A percentile compares a stretch with the other conserved stretches of the same genome.
phyloP scores from a whole-genome alignment of 1,140 invertebrate genomes.

The Drosophila nebulosa region DNA sequence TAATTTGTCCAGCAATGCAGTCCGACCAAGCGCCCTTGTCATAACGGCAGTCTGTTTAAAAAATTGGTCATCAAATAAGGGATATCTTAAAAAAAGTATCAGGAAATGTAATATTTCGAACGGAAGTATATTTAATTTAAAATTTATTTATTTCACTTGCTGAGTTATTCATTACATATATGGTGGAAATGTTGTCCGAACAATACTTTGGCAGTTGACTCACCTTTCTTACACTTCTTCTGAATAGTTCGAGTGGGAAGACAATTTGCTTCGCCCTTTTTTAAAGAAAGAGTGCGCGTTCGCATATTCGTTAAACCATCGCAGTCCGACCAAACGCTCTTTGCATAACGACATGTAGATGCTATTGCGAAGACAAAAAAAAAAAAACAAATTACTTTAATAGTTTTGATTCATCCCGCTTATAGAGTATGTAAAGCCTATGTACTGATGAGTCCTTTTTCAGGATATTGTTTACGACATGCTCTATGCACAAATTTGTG shows the following conservation, averaged over 20 bases:
- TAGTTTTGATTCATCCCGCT: neutral
- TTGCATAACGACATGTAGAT: conserved; percentile 88
- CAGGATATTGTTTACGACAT: too few relatives aligned
- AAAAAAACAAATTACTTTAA: conserved; percentile 20
- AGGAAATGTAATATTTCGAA: conserved; percentile 32
- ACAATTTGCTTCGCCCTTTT: conserved; percentile 90
- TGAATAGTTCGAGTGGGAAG: conserved; percentile 90
- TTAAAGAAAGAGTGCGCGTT: conserved; percentile 89
- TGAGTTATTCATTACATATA: too few relatives aligned
- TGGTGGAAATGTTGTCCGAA: too few relatives aligned
- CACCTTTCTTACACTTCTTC: conserved; percentile 95
- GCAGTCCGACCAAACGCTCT: conserved; percentile 92
- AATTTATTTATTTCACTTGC: too few relatives aligned
- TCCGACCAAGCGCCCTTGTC: conserved; percentile 91
- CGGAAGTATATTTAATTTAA: conserved; percentile 9
- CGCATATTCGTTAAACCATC: conserved; percentile 90
- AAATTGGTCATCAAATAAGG: neutral
- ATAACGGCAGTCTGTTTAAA: conserved; percentile 86
- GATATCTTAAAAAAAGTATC: neutral
- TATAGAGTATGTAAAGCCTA: neutral
- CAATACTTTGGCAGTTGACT: conserved; percentile 1
- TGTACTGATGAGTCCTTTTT: too few relatives aligned
- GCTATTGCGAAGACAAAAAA: conserved; percentile 40
- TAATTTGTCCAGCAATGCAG: conserved; percentile 85
- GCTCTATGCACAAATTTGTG: conserved; percentile 8